These are phyloP conservation scores for Anomalospiza imberbis DNA, from an alignment of 2,797 vertebrate species.

Conservation along the genomic window DNA sequence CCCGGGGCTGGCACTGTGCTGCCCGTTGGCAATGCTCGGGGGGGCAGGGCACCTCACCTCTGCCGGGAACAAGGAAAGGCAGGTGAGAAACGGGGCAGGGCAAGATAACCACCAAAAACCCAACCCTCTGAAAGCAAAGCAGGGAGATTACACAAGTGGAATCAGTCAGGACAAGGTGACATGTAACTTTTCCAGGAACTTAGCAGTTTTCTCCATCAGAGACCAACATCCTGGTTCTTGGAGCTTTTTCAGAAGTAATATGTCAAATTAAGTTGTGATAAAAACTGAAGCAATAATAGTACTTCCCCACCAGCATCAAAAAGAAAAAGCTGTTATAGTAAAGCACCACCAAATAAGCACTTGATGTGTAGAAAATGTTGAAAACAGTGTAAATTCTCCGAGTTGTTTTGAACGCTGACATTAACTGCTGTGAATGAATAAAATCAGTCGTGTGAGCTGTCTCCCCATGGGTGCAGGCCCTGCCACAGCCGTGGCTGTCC, in stretches of 20 bases:
- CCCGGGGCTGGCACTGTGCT: not conserved
- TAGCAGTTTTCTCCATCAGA: not conserved
- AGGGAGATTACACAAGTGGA: not conserved
- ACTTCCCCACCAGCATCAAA: not conserved
- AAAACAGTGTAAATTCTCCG: accelerated
- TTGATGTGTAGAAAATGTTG: accelerated
- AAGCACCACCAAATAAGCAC: accelerated
- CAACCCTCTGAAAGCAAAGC: not conserved
- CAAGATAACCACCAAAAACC: not conserved
- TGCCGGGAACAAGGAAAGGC: not conserved
- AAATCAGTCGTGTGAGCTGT: accelerated
- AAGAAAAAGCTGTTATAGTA: not conserved
- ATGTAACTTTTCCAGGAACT: not conserved
- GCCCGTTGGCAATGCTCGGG: constrained; percentile 38
- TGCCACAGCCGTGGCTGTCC: accelerated
- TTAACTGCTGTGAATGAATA: not conserved
- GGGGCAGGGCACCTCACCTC: constrained; percentile 36
- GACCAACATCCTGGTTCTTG: not conserved
- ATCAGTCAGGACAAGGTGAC: not conserved
- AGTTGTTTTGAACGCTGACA: not conserved
- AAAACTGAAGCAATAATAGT: too few species aligned
- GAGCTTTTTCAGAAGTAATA: not conserved
- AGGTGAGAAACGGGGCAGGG: not conserved
- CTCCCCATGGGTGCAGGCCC: accelerated
- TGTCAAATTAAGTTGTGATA: not conserved